Base-by-base conservation (phyloP, 2,797 vertebrate species). In the Acanthornis magna region DNA sequence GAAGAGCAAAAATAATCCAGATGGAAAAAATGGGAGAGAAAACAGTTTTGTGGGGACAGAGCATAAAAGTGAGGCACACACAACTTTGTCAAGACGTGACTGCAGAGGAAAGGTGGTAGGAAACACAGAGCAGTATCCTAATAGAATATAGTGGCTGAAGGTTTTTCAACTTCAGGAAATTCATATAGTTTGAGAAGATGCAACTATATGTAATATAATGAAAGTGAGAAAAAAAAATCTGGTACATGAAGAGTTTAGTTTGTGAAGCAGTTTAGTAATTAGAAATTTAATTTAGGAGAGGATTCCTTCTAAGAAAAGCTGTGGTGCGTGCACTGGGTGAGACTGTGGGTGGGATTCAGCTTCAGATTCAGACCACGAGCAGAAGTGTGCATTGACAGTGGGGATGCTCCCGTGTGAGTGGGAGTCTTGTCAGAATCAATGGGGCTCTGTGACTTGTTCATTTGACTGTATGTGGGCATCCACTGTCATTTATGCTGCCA, bases 1-100 rank as follows among this genome's bases (percentile, higher is more conserved):
- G 42, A 92, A 53, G 54, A 93, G n/a, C 19, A 89, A 80, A 89
- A 89, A 84, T 80, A 89, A 75, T 89, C 54, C 34, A 38, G 20
- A 43, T 88, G 47, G 72, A 87, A 89, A 85, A 47, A 68, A 27
- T 12, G 23, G n/a, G 50, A 88, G 32, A 55, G 66, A 85, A 91
- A 91, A 85, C 55, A 86, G 53, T 23, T 89, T 94, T 78, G 13
- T 53, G 53, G 77, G 12, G 27, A 66, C 32, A 42, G 43, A 88
- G 12, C 63, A 34, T 8, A 60, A n/a, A 91, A 88, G 23, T 42
- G 38, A 93, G 21, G 63, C 2, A 3, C 19, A 36, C 38, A 32
- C 50, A 78, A 15, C 20, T 89, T 95, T 85, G 26, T 77, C 57
- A 74, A 34, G 84, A 78, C 23, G 6, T 92, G 48, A 43, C 57